Percentiles rank a stretch among this genome's conserved stretches.
These are phyloP conservation scores for Oceanites oceanicus DNA, from an alignment of 2,113 vertebrate species.

Conservation along the genomic window DNA sequence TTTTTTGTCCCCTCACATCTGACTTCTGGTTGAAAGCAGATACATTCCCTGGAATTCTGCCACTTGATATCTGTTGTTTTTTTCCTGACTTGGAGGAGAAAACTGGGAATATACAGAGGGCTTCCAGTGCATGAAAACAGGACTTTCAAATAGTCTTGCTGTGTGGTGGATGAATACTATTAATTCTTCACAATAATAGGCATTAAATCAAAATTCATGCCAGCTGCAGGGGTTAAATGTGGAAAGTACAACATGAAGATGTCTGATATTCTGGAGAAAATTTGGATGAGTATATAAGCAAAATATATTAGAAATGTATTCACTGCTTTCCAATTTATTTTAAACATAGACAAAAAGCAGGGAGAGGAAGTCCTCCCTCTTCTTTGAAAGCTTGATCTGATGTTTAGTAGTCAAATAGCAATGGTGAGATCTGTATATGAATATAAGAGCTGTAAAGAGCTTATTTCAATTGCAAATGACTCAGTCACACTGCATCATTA, in stretches of 20 bases:
- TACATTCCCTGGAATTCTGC: background rate
- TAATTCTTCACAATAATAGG: background rate
- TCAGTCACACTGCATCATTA: background rate
- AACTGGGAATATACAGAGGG: background rate
- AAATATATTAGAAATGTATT: background rate
- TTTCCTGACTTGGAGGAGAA: background rate
- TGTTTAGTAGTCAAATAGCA: background rate
- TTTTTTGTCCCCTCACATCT: no score
- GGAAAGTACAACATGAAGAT: background rate
- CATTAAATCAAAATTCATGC: background rate
- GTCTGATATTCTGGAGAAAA: background rate
- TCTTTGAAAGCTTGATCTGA: background rate
- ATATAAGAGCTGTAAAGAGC: background rate
- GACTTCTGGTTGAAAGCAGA: background rate
- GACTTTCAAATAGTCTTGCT: background rate
- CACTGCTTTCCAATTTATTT: background rate
- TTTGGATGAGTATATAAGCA: background rate
- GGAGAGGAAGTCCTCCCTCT: no score
- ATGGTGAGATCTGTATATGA: background rate
- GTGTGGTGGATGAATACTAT: background rate
- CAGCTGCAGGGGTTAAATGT: background rate
- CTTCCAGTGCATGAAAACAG: background rate
- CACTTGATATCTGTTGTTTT: background rate
- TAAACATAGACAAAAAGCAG: background rate
- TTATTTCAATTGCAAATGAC: background rate